Evolutionary conservation across 2,888 invertebrate genomes (phyloP), one percentile per base, ranked within the genome.

Genomic region (Drosophila helvetica): DNA sequence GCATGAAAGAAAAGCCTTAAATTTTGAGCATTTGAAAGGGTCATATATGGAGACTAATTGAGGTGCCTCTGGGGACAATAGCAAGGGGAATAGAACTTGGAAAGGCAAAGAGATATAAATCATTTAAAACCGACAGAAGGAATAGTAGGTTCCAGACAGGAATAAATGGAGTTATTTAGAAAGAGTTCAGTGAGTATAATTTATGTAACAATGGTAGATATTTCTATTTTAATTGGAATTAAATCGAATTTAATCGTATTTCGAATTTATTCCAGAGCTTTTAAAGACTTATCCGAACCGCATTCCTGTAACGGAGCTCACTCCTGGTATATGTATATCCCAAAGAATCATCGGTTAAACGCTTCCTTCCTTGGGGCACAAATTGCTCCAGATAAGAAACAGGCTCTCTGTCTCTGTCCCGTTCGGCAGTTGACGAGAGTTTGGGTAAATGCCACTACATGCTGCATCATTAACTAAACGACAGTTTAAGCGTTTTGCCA

Each of bases 391-490:
- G 27, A 63, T 42, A 62, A 30, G 12, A 48, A 27, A 63, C 64
- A 42, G 19, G 18, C 45, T n/a, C 18, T 5, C 12, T 19, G 6
- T 3, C 52, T 12, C 38, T 47, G 3, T n/a, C n/a, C n/a, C n/a
- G n/a, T n/a, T n/a, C n/a, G n/a, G n/a, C n/a, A n/a, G 22, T 30
- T 30, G 42, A 18, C 15, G 27, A 42, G 47, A 62, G 64, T 42
- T 55, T 50, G 30, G 57, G 70, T 19, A 43, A 63, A 18, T 63
- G 50, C 45, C 47, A 85, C 78, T 83, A 83, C 75, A 89, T 78
- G 83, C 70, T 62, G 80, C 89, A 89, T 89, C 85, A 85, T 85
- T 85, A 89, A 82, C 88, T 89, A 89, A 85, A 85, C 74, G 89
- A 81, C 83, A 87, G 86, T 85, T 87, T 87, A 89, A 89, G 85